Evolutionary conservation across 2,797 vertebrate genomes (phyloP), one percentile per base, ranked within the genome.

Genomic region (Tapera naevia): DNA sequence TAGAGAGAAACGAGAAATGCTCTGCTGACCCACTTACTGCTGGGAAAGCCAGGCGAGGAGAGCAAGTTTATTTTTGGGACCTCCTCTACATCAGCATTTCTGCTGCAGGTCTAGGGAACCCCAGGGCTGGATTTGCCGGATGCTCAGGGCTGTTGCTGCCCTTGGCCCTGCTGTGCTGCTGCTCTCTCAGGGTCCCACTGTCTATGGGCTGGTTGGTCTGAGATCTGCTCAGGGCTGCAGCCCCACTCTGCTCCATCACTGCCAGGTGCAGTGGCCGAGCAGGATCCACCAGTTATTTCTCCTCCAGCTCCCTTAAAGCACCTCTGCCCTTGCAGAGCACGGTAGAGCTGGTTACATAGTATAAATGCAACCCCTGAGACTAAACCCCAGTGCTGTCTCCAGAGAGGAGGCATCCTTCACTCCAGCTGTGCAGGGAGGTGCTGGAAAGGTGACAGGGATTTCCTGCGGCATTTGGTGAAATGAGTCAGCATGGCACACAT

Each of bases 141-240:
- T 53, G 5, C 13, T 71, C 27, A 21, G 41, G 18, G 39, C 21
- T 25, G 30, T 41, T 46, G 50, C 11, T 76, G 32, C 78, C 22
- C 17, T 56, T 1, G 2, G 33, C 32, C 17, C 16, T 1, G 0
- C 62, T 91, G 57, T 51, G 23, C 48, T 89, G 72, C 85, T 60
- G 35, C 51, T 80, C 23, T 10, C 1, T 79, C 5, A 2, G 30
- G 9, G 5, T 71, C 43, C 9, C 4, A 6, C 30, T 89, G 32
- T 30, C 33, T 6, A 3, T 4, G 10, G 33, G 6, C 50, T 2
- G 1, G 1, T 17, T 13, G 21, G 9, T 48, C 46, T 15, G 13
- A 19, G 23, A 46, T 17, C 41, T 61, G 30, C 48, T 12, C 0
- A 1, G 60, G 50, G 23, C 61, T 73, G 41, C 61, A 75, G 45